A percentile compares a stretch with the other conserved stretches of the same genome.
Evolutionary conservation across 2,888 invertebrate genomes (phyloP).

Genomic region (Pandemis corylana): DNA sequence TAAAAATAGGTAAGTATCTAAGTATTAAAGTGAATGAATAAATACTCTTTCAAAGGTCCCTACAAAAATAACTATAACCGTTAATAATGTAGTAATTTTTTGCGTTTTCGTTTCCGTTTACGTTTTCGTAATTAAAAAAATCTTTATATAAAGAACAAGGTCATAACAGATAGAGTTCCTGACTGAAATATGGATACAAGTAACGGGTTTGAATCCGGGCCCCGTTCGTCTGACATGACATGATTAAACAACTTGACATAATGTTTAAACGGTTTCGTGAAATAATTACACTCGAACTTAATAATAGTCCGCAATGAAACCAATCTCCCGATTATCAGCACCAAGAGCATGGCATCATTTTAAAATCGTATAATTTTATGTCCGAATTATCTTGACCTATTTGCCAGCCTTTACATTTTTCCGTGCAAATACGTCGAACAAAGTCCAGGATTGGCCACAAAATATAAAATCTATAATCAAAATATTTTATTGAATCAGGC

Average conservation of each 20-base stretch:
- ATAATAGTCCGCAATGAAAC: constrained; percentile 23
- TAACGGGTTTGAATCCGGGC: not conserved
- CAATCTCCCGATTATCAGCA: constrained; percentile 13
- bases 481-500: too few species aligned
- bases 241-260: constrained; percentile 36
- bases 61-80: too few species aligned
- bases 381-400: not conserved
- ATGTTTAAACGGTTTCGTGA: constrained; percentile 23
- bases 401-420: too few species aligned
- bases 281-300: constrained; percentile 33
- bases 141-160: not conserved
- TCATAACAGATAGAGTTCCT: not conserved
- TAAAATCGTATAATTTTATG: not conserved
- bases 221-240: constrained; percentile 26
- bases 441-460: too few species aligned
- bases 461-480: too few species aligned
- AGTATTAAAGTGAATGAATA: too few species aligned
- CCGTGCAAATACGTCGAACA: too few species aligned
- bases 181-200: not conserved
- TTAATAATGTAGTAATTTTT: too few species aligned
- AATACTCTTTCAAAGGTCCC: too few species aligned
- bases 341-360: constrained; percentile 1
- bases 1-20: too few species aligned
- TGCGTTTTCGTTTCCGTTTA: too few species aligned
- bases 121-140: too few species aligned